A percentile compares a stretch with the other conserved stretches of the same genome.
phyloP scores from a whole-genome alignment of 2,888 invertebrate genomes.

The Xylota sylvarum region DNA sequence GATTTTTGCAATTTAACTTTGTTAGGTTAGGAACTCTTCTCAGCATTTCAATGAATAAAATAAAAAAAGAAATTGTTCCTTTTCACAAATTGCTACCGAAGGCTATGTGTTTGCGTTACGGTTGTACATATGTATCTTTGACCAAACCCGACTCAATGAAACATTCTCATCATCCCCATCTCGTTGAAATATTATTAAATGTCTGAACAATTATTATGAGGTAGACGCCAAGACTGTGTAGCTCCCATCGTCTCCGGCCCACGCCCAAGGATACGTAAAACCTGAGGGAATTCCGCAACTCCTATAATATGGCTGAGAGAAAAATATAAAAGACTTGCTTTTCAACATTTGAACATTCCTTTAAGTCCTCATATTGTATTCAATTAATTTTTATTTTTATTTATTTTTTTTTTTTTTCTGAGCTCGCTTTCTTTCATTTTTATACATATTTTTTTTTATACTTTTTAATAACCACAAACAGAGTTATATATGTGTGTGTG shows the following conservation, averaged over 20 bases:
- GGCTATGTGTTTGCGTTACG: background rate
- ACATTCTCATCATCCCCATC: background rate
- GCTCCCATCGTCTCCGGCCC: background rate
- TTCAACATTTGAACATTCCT: slow-evolving; percentile 39
- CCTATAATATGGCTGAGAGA: background rate
- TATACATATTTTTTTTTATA: slow-evolving; percentile 19
- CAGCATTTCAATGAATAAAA: too few species aligned
- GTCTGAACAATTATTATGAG: slow-evolving; percentile 46
- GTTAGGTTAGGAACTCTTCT: too few species aligned
- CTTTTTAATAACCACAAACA: slow-evolving; percentile 35
- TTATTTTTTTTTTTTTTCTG: background rate
- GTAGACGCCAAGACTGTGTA: slow-evolving; percentile 19
- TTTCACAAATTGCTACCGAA: slow-evolving; percentile 9
- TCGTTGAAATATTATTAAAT: slow-evolving; percentile 36
- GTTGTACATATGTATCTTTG: background rate
- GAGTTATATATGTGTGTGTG: background rate
- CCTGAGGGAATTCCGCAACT: slow-evolving; percentile 18
- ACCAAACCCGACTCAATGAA: slow-evolving; percentile 5
- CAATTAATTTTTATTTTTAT: slow-evolving; percentile 29
- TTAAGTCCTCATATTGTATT: slow-evolving; percentile 38
- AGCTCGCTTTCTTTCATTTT: background rate
- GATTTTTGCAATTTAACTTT: too few species aligned
- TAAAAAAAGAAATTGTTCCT: background rate
- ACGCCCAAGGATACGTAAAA: background rate
- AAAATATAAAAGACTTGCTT: background rate